These are phyloP conservation scores for Phlogophora meticulosa DNA, from an alignment of 2,888 invertebrate species.

Conservation along the genomic window DNA sequence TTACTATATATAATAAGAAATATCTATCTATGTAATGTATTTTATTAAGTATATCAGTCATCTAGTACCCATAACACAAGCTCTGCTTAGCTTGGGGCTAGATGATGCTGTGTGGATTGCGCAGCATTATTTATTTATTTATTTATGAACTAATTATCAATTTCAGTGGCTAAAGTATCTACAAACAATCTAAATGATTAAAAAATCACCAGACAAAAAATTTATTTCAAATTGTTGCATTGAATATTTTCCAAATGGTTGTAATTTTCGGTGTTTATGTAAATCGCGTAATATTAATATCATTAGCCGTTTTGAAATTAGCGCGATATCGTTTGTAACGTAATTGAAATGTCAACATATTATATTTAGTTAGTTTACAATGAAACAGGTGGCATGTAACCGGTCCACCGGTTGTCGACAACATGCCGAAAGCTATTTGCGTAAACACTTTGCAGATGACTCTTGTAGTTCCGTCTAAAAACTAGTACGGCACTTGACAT, in stretches of 20 bases:
- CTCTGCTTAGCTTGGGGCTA: no score
- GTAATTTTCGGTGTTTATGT: slow-evolving; percentile 33
- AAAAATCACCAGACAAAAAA: neutral
- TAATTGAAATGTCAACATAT: slow-evolving; percentile 55
- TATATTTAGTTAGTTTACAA: slow-evolving; percentile 66
- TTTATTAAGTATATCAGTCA: no score
- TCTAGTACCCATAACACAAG: no score
- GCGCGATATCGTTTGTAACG: slow-evolving; percentile 31
- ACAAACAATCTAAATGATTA: slow-evolving; percentile 1
- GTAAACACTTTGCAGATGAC: slow-evolving; percentile 66
- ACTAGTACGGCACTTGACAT: slow-evolving; percentile 52
- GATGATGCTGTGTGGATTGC: no score
- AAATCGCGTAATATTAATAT: slow-evolving; percentile 33
- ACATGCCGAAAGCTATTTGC: slow-evolving; percentile 66
- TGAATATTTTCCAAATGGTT: slow-evolving; percentile 42
- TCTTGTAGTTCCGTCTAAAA: slow-evolving; percentile 58
- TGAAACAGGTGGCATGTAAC: slow-evolving; percentile 74
- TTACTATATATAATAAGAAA: no score
- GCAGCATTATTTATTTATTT: no score
- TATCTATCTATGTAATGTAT: no score
- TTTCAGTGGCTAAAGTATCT: no score
- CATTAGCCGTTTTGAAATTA: slow-evolving; percentile 41
- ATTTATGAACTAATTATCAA: neutral
- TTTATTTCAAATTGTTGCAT: slow-evolving; percentile 7
- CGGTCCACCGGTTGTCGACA: slow-evolving; percentile 71